Evolutionary conservation across 2,113 vertebrate species (phyloP), one percentile per base, ranked within the genome.

Genomic region (Phainopepla nitens): DNA sequence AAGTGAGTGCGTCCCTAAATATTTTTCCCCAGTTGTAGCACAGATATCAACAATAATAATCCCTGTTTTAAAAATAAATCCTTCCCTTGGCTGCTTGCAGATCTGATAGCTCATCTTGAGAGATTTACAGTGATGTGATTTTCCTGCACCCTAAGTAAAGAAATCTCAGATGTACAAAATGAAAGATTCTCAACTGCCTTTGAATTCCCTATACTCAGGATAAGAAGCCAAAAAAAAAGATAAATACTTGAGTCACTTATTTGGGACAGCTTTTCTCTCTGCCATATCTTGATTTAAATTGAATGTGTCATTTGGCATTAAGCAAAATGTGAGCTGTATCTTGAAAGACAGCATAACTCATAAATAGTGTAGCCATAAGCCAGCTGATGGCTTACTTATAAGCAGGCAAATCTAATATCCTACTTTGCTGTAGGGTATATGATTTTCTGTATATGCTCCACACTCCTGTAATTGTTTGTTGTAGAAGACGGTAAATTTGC

Each of bases 351-450:
- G 76, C 86, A 78, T 78, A 96, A 78, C 82, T 90, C 82, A 93
- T 90, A 82, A 93, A 79, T 85, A 90, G 51, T 64, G 45, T 75
- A 78, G 90, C 93, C 90, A 68, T 88, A 92, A 97, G 80, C 75
- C 41, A 84, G 64, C 10, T 86, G 94, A 90, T 96, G 79, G 60
- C 72, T 93, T 93, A 86, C 85, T 92, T 94, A 95, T 78, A 94
- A 84, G 82, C 61, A 88, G 69, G 85, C 47, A 95, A 96, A 96
- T 94, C 90, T 96, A 96, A 96, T 96, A 97, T 92, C 82, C 76
- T 92, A 25, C 82, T 73, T 93, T 87, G 96, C 96, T 94, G 82
- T 60, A 95, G 93, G 96, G 82, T 49, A 81, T 92, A 82, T 75
- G 90, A 92, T 96, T 94, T 96, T 96, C 93, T 94, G 50, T 91